Percentiles rank a stretch among this genome's conserved stretches.
These are phyloP conservation scores for Rhyacichthys aspro DNA, from an alignment of 2,797 vertebrate genomes.

Conservation along the genomic window DNA sequence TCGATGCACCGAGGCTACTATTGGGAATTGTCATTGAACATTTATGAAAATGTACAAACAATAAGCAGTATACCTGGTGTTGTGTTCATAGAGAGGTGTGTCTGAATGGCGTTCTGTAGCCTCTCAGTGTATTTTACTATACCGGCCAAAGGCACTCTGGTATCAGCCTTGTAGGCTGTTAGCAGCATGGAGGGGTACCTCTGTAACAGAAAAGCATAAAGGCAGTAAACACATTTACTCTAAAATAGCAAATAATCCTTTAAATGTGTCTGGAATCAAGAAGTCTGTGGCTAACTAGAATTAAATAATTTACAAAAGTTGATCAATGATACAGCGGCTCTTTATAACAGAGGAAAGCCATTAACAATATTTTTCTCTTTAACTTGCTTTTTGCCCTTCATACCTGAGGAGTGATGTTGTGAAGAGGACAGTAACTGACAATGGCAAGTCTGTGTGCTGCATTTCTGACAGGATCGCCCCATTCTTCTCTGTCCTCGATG, in stretches of 20 bases:
- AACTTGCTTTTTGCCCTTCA: background rate
- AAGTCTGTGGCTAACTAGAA: no score
- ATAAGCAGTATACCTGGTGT: conserved; percentile 59
- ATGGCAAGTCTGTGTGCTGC: conserved; percentile 82
- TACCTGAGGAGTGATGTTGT: conserved; percentile 95
- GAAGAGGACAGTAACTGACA: conserved; percentile 90
- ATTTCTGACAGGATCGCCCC: conserved; percentile 89
- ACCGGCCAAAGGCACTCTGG: conserved; percentile 84
- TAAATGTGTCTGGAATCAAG: background rate
- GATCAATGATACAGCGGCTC: no score
- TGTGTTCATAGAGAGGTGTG: conserved; percentile 58
- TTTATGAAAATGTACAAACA: conserved; percentile 26
- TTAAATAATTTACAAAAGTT: no score
- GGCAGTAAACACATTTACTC: conserved; percentile 5
- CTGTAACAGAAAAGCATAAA: conserved; percentile 64
- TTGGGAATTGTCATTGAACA: conserved; percentile 48
- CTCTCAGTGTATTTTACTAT: conserved; percentile 83
- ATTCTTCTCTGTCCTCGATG: conserved; percentile 92
- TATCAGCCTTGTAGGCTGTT: conserved; percentile 87
- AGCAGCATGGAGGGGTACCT: conserved; percentile 91
- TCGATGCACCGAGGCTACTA: conserved; percentile 46
- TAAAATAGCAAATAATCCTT: background rate
- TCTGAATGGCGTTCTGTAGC: conserved; percentile 79
- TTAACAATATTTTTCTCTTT: no score
- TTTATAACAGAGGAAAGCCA: no score